A percentile compares a stretch with the other conserved stretches of the same genome.
These are phyloP conservation scores for Bembecia ichneumoniformis DNA, from an alignment of 2,888 invertebrate species.

Conservation along the genomic window DNA sequence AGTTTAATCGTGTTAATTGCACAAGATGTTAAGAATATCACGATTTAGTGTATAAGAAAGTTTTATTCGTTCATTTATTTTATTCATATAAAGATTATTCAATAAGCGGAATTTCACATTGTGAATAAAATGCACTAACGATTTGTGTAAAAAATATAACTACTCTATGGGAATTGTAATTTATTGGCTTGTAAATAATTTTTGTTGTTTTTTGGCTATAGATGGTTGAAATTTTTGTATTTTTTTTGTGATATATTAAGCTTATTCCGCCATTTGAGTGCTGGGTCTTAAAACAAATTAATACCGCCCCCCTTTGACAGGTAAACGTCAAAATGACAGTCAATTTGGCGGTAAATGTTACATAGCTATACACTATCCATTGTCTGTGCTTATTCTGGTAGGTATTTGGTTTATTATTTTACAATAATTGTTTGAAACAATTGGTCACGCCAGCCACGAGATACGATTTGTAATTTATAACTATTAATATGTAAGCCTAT, in stretches of 20 bases:
- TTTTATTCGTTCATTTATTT: conserved; percentile 11
- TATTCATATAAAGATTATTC: neutral
- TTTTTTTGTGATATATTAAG: conserved; percentile 17
- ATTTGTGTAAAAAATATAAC: conserved; percentile 49
- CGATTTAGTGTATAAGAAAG: conserved; percentile 35
- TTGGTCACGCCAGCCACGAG: conserved; percentile 48
- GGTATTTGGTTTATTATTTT: too few relatives aligned
- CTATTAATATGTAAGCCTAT: conserved; percentile 70
- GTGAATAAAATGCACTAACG: conserved; percentile 59
- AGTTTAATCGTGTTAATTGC: conserved; percentile 32
- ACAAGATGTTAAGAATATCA: conserved; percentile 29
- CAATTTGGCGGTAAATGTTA: too few relatives aligned
- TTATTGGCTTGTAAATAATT: conserved; percentile 33
- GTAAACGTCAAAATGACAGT: neutral
- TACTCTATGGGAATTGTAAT: conserved; percentile 49
- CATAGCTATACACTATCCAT: too few relatives aligned
- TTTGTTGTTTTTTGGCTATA: conserved; percentile 17
- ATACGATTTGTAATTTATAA: conserved; percentile 70
- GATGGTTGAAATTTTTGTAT: conserved; percentile 17
- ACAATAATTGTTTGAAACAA: conserved; percentile 16
- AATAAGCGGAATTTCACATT: conserved; percentile 29
- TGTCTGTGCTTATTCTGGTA: conserved; percentile 5
- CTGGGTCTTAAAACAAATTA: neutral
- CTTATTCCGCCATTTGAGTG: conserved; percentile 3
- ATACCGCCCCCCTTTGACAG: too few relatives aligned